These are phyloP conservation scores for Amphipoea lucens DNA, from an alignment of 2,888 invertebrate genomes.

Conservation along the genomic window DNA sequence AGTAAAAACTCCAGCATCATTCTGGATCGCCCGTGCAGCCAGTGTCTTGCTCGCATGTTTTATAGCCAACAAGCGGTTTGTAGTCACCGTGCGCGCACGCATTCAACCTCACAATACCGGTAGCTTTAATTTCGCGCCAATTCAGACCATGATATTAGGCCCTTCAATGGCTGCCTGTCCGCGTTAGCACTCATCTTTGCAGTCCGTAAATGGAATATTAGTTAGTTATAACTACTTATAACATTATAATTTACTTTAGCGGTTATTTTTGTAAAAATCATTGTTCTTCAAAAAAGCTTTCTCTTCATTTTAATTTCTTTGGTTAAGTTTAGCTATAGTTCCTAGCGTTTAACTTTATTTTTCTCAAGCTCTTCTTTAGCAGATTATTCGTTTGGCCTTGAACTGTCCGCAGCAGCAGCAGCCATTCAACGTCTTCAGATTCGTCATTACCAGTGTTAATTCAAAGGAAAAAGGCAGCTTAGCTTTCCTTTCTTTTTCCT, in stretches of 20 bases:
- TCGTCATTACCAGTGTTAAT: not conserved
- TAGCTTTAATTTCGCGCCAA: slow-evolving; percentile 71
- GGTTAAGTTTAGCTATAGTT: not conserved
- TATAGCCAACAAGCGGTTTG: slow-evolving; percentile 40
- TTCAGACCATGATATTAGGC: slow-evolving; percentile 54
- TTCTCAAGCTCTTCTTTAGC: not conserved
- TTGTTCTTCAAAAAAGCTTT: not conserved
- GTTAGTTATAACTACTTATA: not conserved
- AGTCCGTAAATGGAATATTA: slow-evolving; percentile 9
- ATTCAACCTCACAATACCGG: slow-evolving; percentile 64
- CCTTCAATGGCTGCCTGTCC: slow-evolving; percentile 43
- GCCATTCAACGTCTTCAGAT: not conserved
- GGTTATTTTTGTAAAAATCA: not conserved
- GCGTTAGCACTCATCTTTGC: slow-evolving; percentile 28
- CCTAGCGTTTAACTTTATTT: not conserved
- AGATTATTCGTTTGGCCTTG: not conserved
- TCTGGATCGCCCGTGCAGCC: slow-evolving; percentile 20
- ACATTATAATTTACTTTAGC: slow-evolving; percentile 25
- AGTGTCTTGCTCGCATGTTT: slow-evolving; percentile 27
- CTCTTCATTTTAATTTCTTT: not conserved
- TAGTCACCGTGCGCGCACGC: slow-evolving; percentile 43
- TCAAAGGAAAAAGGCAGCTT: not conserved
- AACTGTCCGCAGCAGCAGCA: not conserved
- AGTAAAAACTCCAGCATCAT: slow-evolving; percentile 9
- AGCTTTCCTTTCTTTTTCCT: not conserved